A percentile compares a stretch with the other conserved stretches of the same genome.
Conservation (phyloP, 2,797 vertebrate genomes). For the Carcharodon carcharias region DNA sequence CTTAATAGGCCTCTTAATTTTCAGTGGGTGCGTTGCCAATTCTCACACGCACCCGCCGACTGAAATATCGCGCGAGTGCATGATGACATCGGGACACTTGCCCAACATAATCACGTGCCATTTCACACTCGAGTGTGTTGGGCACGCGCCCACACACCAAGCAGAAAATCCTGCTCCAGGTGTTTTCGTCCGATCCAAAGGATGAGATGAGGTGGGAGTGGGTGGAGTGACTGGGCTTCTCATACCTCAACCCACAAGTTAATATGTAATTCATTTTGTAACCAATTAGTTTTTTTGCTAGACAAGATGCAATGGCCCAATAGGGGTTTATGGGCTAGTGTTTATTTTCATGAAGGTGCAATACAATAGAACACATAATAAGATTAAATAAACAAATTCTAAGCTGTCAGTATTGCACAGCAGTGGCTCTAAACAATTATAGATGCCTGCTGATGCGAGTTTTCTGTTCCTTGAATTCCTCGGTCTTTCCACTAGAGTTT, state of each 20-base stretch:
- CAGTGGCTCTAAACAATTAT: constrained; percentile 71
- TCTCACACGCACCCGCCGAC: too few relatives aligned
- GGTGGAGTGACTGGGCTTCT: background rate
- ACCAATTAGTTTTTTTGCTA: background rate
- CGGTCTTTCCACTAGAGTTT: constrained; percentile 82
- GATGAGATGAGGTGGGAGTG: background rate
- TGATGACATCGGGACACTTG: too few relatives aligned
- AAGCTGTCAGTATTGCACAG: constrained; percentile 44
- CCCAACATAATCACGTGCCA: too few relatives aligned
- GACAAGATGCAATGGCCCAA: background rate
- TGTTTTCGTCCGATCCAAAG: background rate
- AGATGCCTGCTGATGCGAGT: constrained; percentile 77
- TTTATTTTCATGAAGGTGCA: background rate
- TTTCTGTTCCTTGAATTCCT: constrained; percentile 68
- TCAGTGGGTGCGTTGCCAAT: too few relatives aligned
- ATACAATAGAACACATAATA: background rate
- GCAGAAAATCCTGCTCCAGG: too few relatives aligned
- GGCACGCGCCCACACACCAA: too few relatives aligned
- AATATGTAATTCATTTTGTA: background rate
- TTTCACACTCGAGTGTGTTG: too few relatives aligned
- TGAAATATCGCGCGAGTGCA: too few relatives aligned
- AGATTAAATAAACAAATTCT: constrained; percentile 20
- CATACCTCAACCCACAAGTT: background rate
- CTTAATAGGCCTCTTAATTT: too few relatives aligned
- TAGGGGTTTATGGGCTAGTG: background rate